Percentiles rank a stretch among this genome's conserved stretches.
These are phyloP conservation scores for Glaucopsyche alexis DNA, from an alignment of 2,888 invertebrate genomes.

Conservation along the genomic window DNA sequence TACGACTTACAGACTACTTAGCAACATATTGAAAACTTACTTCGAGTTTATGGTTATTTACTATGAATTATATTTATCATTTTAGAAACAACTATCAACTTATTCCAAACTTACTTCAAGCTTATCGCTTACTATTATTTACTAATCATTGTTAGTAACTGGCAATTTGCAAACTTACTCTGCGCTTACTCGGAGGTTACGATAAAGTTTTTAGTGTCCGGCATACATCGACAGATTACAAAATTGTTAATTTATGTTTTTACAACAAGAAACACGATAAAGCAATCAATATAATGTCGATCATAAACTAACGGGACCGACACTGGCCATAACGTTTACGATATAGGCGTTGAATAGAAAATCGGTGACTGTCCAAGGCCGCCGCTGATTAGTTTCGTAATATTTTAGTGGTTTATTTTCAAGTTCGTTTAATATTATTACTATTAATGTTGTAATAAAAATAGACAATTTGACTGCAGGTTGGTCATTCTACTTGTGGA, in stretches of 20 bases:
- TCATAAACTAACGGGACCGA: slow-evolving; percentile 59
- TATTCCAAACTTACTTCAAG: too few relatives aligned
- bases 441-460: slow-evolving; percentile 24
- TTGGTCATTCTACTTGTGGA: background rate
- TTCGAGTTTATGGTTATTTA: too few relatives aligned
- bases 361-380: slow-evolving; percentile 35
- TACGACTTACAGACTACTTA: too few relatives aligned
- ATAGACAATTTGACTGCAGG: background rate
- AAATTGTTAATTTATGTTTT: slow-evolving; percentile 20
- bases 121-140: too few relatives aligned
- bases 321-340: slow-evolving; percentile 12
- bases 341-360: slow-evolving; percentile 34
- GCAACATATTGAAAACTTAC: too few relatives aligned
- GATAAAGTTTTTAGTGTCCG: background rate
- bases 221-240: background rate
- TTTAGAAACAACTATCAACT: too few relatives aligned
- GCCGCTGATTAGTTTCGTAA: slow-evolving; percentile 29
- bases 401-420: slow-evolving; percentile 30
- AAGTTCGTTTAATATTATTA: slow-evolving; percentile 28
- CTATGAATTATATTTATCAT: too few relatives aligned
- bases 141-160: background rate
- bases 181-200: background rate
- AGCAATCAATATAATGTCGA: slow-evolving; percentile 66
- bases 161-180: background rate
- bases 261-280: slow-evolving; percentile 59